Evolutionary conservation across 2,888 invertebrate genomes (phyloP), one percentile per base, ranked within the genome.

Genomic region (Strigamia maritima): DNA sequence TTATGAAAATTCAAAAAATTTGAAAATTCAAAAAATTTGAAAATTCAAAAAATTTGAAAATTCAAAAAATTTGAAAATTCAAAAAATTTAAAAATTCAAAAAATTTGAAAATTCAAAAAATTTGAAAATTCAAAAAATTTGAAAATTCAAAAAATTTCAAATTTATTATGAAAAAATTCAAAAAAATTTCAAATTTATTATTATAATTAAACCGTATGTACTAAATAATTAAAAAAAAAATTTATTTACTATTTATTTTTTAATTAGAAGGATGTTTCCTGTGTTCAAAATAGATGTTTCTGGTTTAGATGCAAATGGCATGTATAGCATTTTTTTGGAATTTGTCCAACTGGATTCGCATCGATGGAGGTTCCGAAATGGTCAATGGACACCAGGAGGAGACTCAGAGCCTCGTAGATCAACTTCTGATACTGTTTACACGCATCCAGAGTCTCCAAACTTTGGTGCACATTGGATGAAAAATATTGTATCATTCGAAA

Each of bases 401-500:
- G 97, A 97, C 87, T 96, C 97, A 0, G 97, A 98, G 88, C 95
- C 97, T 0, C 97, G 97, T 88, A 93, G 95, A 0, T 93, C 96
- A 0, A 95, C 95, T 0, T 92, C 94, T 0, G 94, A 95, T 86
- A 94, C 96, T 26, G 93, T 96, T 83, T 96, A 96, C 86, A 91
- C 94, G 79, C 95, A 96, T 84, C 95, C 95, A 0, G 95, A 96
- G 85, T 95, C 95, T 79, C 96, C 96, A 0, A 96, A 96, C 86
- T 96, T 96, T 83, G 96, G 96, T 0, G 92, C 92, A 0, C 95
- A 95, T 85, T 96, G 95, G 95, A 95, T 95, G 94, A 95, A 95
- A 85, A 95, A 95, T 84, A 92, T 94, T 0, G 93, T 96, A 79
- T 94, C 94, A 0, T 96, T 96, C 85, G 94, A 95, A 24, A 95